Evolutionary conservation across 2,113 vertebrate genomes (phyloP), one percentile per base, ranked within the genome.

Genomic region (Grus americana): DNA sequence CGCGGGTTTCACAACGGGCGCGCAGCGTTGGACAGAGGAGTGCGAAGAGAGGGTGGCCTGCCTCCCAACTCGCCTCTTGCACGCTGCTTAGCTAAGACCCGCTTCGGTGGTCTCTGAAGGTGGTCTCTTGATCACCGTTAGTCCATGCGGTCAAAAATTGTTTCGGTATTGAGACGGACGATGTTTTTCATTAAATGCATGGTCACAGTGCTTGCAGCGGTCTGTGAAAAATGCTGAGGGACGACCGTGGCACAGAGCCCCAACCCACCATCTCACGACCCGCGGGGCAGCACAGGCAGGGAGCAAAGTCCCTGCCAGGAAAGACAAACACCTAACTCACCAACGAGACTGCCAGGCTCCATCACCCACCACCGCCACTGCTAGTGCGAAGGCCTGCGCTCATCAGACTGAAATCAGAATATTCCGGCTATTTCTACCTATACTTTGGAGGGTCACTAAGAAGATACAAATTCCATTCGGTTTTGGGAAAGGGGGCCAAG

Each of bases 301-400:
- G 34, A 24, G 34, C 2, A 0, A 10, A 2, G 1, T 5, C 57
- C 22, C 40, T 24, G 3, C 19, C n/a, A 23, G 30, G 24, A 8
- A 7, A 55, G 49, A 19, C 55, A 68, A 40, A 26, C 13, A 4
- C 1, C 12, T 7, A 26, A 29, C 38, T 21, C 18, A 4, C 15
- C 44, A 58, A 26, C 15, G 58, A 1, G 24, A 34, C 50, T 3
- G 52, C 29, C 38, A n/a, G 58, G 11, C 27, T 15, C 36, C 32
- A 21, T 6, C 55, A 17, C 17, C 57, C 57, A 11, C 79, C 14
- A 4, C 30, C 12, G 2, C 19, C n/a, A 12, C 1, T 17, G 23
- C 44, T 12, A 14, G 3, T 12, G 14, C 27, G 40, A 15, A 23
- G 29, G 58, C 50, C 59, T 32, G 8, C 13, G 49, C 65, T 47